phyloP scores from a whole-genome alignment of 2,113 vertebrate genomes.

The Prinia subflava region DNA sequence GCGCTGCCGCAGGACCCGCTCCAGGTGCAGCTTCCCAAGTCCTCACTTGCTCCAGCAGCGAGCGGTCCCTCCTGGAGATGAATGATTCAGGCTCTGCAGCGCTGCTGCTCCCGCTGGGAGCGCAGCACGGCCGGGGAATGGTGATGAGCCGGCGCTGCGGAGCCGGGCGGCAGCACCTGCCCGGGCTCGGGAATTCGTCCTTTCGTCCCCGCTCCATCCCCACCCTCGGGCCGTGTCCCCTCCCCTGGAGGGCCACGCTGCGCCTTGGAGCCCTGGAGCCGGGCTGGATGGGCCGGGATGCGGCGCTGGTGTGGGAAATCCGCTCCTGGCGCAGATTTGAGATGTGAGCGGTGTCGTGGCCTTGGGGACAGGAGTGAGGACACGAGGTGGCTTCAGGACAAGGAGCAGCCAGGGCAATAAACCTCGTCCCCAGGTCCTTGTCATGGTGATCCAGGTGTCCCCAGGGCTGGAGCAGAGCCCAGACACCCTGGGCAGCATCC shows the following conservation, averaged over 20 bases:
- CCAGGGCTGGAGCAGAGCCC: not conserved
- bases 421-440: not conserved
- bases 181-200: not conserved
- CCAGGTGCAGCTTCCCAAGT: not conserved
- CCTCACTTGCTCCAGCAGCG: slow-evolving; percentile 6
- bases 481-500: not conserved
- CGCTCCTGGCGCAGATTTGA: not conserved
- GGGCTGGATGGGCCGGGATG: accelerated
- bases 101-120: not conserved
- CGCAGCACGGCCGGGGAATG: not conserved
- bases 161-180: not conserved
- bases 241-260: not conserved
- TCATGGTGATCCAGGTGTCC: accelerated
- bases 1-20: not conserved
- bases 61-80: slow-evolving; percentile 17
- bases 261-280: not conserved
- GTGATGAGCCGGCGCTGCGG: slow-evolving; percentile 28
- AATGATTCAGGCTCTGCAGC: slow-evolving; percentile 62
- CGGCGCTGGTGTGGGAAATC: not conserved
- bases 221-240: accelerated
- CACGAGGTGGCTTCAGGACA: not conserved
- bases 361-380: not conserved
- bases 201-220: not conserved
- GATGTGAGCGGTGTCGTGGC: accelerated
- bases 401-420: not conserved